A percentile compares a stretch with the other conserved stretches of the same genome.
phyloP scores from a whole-genome alignment of 92 coral and sea anemone species.

The Epizoanthus illoricatus region DNA sequence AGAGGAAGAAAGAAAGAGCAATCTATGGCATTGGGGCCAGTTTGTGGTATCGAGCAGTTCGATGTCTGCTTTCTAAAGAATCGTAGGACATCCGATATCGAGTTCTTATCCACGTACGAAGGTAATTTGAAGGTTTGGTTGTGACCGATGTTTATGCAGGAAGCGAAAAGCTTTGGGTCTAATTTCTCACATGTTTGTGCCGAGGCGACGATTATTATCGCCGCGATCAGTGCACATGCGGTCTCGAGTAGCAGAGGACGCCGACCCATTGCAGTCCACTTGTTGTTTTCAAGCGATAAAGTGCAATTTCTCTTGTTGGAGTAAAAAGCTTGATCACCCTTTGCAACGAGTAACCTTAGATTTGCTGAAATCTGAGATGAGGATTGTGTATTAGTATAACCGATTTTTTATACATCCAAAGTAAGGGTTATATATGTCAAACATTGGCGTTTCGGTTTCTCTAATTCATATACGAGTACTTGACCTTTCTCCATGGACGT shows the following conservation, averaged over 20 bases:
- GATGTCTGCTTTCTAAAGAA: neutral
- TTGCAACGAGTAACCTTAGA: no score
- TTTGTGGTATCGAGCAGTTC: neutral
- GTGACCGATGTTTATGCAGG: conserved; percentile 11
- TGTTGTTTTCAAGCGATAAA: no score
- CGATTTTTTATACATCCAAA: no score
- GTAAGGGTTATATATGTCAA: no score
- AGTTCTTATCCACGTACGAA: conserved; percentile 22
- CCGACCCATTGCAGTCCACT: no score
- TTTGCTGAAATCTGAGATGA: no score
- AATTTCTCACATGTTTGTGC: conserved; percentile 12
- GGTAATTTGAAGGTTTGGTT: conserved; percentile 19
- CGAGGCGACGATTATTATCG: neutral
- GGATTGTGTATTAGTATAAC: no score
- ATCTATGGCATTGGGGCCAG: neutral
- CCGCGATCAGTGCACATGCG: neutral
- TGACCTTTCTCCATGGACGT: no score
- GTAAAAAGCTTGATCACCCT: no score
- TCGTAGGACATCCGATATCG: neutral
- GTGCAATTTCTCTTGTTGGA: neutral
- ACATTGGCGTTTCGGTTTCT: no score
- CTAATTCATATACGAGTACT: no score
- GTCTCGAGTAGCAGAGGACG: no score
- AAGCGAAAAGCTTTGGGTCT: conserved; percentile 2
- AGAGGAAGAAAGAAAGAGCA: neutral